These are phyloP conservation scores for Sylvia borin DNA, from an alignment of 2,797 vertebrate genomes.

Conservation along the genomic window DNA sequence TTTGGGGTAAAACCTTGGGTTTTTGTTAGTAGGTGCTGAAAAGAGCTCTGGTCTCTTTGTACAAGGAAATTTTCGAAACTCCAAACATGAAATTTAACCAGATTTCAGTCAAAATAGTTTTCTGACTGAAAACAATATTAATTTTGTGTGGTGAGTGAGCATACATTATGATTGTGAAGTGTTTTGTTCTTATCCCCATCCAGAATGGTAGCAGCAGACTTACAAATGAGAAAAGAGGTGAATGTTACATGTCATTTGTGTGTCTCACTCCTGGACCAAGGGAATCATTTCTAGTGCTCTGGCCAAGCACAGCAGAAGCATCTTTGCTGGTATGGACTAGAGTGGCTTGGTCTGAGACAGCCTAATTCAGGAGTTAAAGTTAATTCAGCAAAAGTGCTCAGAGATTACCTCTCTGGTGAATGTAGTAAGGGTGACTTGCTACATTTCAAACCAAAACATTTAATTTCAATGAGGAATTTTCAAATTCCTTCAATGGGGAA, in stretches of 20 bases:
- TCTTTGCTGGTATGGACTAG: neutral
- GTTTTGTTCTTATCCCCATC: neutral
- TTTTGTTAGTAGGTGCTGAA: neutral
- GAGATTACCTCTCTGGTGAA: neutral
- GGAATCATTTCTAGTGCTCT: neutral
- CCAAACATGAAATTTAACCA: neutral
- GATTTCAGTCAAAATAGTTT: neutral
- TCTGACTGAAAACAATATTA: neutral
- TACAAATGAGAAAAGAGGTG: neutral
- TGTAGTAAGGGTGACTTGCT: neutral
- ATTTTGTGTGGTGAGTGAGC: neutral
- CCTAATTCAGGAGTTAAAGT: neutral
- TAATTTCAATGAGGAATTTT: neutral
- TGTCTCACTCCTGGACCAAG: neutral
- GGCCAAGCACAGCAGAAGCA: neutral
- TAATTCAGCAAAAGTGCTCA: neutral
- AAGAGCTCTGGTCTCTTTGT: neutral
- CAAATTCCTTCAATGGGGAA: neutral
- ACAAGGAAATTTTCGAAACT: neutral
- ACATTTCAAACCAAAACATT: neutral
- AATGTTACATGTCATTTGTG: accelerated
- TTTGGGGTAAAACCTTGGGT: neutral
- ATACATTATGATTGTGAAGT: neutral
- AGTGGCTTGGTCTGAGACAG: neutral
- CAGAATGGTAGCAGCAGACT: neutral